Base-by-base conservation (phyloP, 2,888 invertebrate genomes). In the Vesta saturnalis region DNA sequence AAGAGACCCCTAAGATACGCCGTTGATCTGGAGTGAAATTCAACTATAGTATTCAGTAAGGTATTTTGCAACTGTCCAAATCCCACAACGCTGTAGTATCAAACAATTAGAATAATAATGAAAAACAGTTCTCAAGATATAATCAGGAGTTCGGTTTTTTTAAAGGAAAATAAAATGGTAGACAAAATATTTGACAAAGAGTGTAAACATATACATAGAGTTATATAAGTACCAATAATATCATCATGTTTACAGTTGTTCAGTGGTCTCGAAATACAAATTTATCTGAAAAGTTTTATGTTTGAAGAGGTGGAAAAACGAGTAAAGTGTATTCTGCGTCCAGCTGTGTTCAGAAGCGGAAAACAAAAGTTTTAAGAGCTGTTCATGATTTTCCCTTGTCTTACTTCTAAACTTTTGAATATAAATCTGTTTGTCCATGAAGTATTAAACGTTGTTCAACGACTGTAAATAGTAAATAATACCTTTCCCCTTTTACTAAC, bases 221-320 rank as follows among this genome's bases (percentile, higher is more conserved):
- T 47, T 62, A 59, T 64, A 57, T 64, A 64, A 64, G 59, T 43
- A 55, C 64, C 64, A 69, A 69, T 69, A 69, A 69, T 67, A 67
- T 60, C 57, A 60, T 64, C 65, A 21, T 65, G 62, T 69, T 69
- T 69, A 69, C 69, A 69, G 71, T 66, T 70, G 68, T 62, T 72
- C 69, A 64, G 69, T 64, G 69, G 71, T 71, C 66, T 67, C 60
- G 67, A 73, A 73, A 73, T 71, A 72, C 67, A 73, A 69, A 72
- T 73, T 73, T 73, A 73, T 73, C 64, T 70, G 66, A 64, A 69
- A 73, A 73, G 73, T 73, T 73, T 73, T 64, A 70, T 70, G 73
- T 69, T 73, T 72, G 72, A 73, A 70, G 65, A 72, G 72, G 73
- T 73, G 73, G 73, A 73, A 73, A 73, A 70, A 70, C 60, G 59